phyloP scores from a whole-genome alignment of 2,113 vertebrate species.

The Gopherus evgoodei region DNA sequence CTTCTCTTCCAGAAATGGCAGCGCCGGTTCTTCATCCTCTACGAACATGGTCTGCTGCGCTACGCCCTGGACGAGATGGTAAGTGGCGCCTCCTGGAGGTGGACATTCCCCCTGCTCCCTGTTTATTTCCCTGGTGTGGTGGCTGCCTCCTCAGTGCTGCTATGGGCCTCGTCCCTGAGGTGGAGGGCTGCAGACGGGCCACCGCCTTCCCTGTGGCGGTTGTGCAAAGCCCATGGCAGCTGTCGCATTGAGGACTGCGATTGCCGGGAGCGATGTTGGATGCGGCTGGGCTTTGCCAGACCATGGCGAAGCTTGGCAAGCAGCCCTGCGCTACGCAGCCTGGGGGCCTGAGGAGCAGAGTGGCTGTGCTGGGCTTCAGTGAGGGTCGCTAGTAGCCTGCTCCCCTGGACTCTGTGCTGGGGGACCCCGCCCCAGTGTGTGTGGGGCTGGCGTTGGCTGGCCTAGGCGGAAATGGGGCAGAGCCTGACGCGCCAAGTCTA shows the following conservation, averaged over 20 bases:
- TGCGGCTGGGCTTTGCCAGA: background rate
- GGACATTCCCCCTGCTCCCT: background rate
- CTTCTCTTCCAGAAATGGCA: constrained; percentile 92
- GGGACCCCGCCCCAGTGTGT: background rate
- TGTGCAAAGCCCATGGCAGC: background rate
- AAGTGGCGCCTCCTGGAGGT: constrained; percentile 62
- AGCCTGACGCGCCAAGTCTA: background rate
- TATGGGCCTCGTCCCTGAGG: background rate
- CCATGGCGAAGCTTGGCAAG: background rate
- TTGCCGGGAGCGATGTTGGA: background rate
- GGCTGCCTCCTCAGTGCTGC: background rate
- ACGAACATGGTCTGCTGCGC: constrained; percentile 93
- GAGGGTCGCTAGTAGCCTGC: background rate
- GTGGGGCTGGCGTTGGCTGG: background rate
- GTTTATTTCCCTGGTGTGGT: background rate
- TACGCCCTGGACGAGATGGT: constrained; percentile 97
- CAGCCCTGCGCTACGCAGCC: background rate
- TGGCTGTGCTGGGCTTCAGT: background rate
- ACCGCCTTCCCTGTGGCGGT: background rate
- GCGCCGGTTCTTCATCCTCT: constrained; percentile 95
- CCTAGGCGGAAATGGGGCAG: background rate
- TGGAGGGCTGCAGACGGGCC: background rate
- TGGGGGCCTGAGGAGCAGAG: background rate
- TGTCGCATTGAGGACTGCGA: background rate
- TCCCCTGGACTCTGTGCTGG: background rate